phyloP scores from a whole-genome alignment of 2,888 invertebrate genomes.

The Dermolepida albohirtum region DNA sequence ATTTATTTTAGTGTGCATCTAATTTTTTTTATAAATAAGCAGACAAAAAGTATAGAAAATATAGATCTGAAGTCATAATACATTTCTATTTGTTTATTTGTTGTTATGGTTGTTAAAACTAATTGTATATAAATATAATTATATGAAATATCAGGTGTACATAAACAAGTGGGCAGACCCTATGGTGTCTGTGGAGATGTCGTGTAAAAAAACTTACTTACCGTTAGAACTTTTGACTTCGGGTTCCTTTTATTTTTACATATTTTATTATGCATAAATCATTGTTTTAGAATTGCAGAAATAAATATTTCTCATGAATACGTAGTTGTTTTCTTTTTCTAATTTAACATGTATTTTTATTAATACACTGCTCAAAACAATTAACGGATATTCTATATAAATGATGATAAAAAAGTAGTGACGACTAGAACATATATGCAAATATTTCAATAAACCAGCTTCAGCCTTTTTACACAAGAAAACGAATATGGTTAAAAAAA shows the following conservation, averaged over 20 bases:
- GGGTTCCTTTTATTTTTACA: conserved; percentile 62
- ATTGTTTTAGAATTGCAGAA: conserved; percentile 65
- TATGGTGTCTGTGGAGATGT: conserved; percentile 63
- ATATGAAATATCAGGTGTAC: conserved; percentile 63
- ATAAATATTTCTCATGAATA: conserved; percentile 46
- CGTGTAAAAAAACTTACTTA: conserved; percentile 56
- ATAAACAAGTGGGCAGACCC: conserved; percentile 62
- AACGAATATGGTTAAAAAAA: too few species aligned
- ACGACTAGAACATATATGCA: too few species aligned
- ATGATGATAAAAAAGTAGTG: too few species aligned
- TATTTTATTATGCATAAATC: conserved; percentile 64
- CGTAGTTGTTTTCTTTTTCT: conserved; percentile 20
- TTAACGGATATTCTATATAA: too few species aligned
- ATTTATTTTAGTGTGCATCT: conserved; percentile 8
- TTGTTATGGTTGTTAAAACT: conserved; percentile 61
- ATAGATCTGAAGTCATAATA: conserved; percentile 57
- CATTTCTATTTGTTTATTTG: conserved; percentile 51
- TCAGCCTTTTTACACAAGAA: too few species aligned
- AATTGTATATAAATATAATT: conserved; percentile 55
- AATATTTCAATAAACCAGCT: too few species aligned
- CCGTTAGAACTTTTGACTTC: conserved; percentile 60
- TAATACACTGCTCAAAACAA: too few species aligned
- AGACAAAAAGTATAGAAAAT: conserved; percentile 6
- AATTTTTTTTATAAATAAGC: neutral
- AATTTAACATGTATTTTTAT: too few species aligned